phyloP scores from a whole-genome alignment of 2,113 vertebrate genomes.

The Channa argus region DNA sequence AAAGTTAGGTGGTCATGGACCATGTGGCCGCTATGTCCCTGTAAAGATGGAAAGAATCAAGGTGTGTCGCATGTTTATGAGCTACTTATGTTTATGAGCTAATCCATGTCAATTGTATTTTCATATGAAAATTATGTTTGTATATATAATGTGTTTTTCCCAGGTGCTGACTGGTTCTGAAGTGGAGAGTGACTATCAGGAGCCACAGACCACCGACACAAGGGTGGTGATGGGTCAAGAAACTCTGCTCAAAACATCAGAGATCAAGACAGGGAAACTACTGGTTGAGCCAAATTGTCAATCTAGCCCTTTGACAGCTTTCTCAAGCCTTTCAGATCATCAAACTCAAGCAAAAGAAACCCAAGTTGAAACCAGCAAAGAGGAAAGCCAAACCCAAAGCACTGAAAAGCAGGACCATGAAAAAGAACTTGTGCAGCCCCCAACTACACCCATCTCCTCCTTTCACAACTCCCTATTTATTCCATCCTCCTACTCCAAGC shows the following conservation, averaged over 20 bases:
- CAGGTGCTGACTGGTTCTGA: constrained; percentile 84
- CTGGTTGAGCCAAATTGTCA: constrained; percentile 42
- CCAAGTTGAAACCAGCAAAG: constrained; percentile 67
- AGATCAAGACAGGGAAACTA: constrained; percentile 65
- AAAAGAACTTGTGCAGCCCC: constrained; percentile 47
- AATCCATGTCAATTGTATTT: not conserved
- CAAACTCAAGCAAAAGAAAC: constrained; percentile 59
- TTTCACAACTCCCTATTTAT: constrained; percentile 39
- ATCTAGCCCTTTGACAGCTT: constrained; percentile 51
- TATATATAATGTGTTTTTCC: constrained; percentile 25
- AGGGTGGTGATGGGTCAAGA: constrained; percentile 94
- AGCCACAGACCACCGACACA: constrained; percentile 83
- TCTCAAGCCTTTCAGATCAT: constrained; percentile 49
- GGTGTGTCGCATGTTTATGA: constrained; percentile 59
- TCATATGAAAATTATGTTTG: constrained; percentile 14
- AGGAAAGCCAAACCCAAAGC: constrained; percentile 48
- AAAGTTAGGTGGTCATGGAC: constrained; percentile 76
- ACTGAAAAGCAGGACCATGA: constrained; percentile 55
- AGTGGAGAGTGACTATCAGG: constrained; percentile 84
- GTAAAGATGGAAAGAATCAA: constrained; percentile 87
- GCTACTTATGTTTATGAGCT: constrained; percentile 1
- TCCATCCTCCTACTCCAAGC: constrained; percentile 53
- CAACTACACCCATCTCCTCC: constrained; percentile 28
- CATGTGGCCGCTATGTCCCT: constrained; percentile 70
- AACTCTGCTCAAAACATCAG: constrained; percentile 80